Evolutionary conservation across 2,797 vertebrate genomes (phyloP).

Genomic region (Heliangelus exortis): DNA sequence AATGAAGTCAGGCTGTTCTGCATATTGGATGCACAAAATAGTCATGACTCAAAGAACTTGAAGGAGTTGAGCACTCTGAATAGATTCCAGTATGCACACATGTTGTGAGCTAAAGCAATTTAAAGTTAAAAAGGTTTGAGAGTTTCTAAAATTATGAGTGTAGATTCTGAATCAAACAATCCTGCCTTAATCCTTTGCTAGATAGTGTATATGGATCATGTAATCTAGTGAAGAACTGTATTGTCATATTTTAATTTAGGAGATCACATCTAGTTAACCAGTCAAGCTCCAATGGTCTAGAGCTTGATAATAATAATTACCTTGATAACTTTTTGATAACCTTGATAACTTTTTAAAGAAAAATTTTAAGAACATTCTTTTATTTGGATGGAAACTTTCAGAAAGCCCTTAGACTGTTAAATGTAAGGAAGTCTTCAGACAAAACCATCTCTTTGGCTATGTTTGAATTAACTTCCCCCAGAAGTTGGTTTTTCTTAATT

Average conservation of each 20-base stretch:
- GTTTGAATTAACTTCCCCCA: background rate
- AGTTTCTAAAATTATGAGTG: background rate
- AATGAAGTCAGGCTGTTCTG: background rate
- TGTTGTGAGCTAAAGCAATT: background rate
- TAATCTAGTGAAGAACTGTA: background rate
- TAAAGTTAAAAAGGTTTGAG: background rate
- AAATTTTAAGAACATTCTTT: background rate
- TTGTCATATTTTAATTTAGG: background rate
- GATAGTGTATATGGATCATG: background rate
- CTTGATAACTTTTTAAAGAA: background rate
- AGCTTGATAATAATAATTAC: too few relatives aligned
- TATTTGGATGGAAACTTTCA: background rate
- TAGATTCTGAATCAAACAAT: background rate
- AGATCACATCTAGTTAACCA: background rate
- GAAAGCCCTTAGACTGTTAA: background rate
- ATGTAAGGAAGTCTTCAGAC: background rate
- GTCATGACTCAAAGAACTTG: background rate
- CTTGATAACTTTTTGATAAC: background rate
- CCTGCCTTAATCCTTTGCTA: background rate
- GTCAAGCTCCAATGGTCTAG: background rate
- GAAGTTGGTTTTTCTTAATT: slow-evolving; percentile 8
- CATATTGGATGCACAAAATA: fast-evolving
- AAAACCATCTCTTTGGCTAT: background rate
- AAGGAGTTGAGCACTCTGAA: background rate
- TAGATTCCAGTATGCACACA: background rate